Conservation (phyloP, 2,113 vertebrate species). For the Brachirus orientalis region DNA sequence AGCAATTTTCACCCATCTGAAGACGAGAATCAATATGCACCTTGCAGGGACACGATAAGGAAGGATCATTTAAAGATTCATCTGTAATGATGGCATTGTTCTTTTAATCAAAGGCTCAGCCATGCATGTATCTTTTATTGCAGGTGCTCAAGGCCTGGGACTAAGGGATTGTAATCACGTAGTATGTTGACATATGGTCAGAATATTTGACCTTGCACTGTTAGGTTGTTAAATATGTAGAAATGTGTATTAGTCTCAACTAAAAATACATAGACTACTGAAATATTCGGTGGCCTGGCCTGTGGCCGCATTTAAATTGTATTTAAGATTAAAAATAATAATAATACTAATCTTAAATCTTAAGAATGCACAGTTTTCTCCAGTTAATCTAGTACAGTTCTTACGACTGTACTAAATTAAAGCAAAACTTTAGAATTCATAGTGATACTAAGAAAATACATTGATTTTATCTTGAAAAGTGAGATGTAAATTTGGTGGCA, state of each 20-base stretch:
- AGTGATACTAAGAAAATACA: conserved; percentile 16
- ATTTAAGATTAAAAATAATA: no score
- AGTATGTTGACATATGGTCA: conserved; percentile 23
- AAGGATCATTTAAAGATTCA: conserved; percentile 45
- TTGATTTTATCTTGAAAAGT: neutral
- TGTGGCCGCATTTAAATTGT: no score
- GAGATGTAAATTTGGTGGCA: neutral
- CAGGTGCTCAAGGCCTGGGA: conserved; percentile 16
- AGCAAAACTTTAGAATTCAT: no score
- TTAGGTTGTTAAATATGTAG: neutral
- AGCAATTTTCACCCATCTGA: conserved; percentile 49
- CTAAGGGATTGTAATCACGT: conserved; percentile 16
- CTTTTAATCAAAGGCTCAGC: conserved; percentile 12
- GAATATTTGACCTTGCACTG: conserved; percentile 1
- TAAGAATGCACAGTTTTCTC: no score
- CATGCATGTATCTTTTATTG: conserved; percentile 18
- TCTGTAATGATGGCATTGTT: conserved; percentile 45
- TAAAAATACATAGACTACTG: no score
- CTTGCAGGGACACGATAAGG: conserved; percentile 64
- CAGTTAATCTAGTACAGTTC: no score
- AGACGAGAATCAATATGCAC: conserved; percentile 57
- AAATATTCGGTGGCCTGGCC: no score
- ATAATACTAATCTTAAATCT: no score
- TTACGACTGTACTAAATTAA: no score
- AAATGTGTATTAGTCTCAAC: no score